Conservation (phyloP, 1,140 invertebrate genomes). For the Diprion similis region DNA sequence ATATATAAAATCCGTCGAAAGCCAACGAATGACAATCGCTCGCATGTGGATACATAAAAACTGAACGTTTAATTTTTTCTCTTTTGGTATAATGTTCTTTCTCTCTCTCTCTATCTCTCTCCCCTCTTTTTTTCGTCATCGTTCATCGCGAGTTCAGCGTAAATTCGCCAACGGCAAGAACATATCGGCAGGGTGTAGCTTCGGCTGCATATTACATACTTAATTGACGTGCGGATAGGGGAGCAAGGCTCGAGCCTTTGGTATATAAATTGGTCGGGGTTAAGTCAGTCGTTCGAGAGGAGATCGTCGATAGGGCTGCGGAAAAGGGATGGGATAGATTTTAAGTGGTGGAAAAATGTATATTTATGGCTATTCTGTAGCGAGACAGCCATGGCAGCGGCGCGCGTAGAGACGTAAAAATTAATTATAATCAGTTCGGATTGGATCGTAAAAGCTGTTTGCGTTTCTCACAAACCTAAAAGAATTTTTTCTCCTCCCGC, state of each 20-base stretch:
- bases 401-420: neutral
- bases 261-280: conserved; percentile 26
- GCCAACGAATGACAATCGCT: conserved; percentile 51
- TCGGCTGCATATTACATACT: conserved; percentile 49
- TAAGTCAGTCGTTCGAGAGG: no score
- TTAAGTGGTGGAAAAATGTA: conserved; percentile 40
- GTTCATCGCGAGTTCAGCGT: conserved; percentile 23
- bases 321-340: conserved; percentile 38
- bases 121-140: conserved; percentile 41
- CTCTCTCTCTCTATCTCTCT: no score
- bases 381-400: neutral
- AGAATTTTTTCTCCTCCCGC: no score
- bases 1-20: conserved; percentile 51
- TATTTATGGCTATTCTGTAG: conserved; percentile 33
- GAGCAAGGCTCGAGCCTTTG: conserved; percentile 33
- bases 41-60: conserved; percentile 22
- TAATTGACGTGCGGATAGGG: conserved; percentile 37
- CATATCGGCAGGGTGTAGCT: conserved; percentile 35
- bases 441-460: conserved; percentile 12
- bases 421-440: conserved; percentile 19
- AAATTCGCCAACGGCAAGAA: conserved; percentile 50
- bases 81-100: no score
- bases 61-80: no score
- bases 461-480: neutral
- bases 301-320: conserved; percentile 37